Evolutionary conservation across 2,113 vertebrate species (phyloP).

Genomic region (Cynopterus brachyotis): DNA sequence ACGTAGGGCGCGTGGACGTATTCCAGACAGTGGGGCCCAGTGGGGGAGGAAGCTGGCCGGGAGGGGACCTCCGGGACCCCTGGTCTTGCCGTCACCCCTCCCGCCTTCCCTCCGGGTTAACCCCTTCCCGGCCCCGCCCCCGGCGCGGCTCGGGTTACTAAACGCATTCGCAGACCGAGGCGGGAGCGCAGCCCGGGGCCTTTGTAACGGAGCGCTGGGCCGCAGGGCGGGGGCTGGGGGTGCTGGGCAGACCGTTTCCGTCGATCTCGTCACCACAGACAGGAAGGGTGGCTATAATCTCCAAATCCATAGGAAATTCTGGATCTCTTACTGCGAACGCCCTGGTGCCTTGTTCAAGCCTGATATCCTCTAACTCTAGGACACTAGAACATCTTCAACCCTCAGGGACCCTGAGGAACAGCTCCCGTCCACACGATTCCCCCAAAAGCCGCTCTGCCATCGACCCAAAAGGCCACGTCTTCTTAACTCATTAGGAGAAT

Average conservation of each 20-base stretch:
- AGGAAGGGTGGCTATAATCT: not conserved
- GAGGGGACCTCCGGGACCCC: not conserved
- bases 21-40: not conserved
- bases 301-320: not conserved
- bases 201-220: slow-evolving; percentile 68
- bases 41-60: not conserved
- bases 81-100: slow-evolving; percentile 37
- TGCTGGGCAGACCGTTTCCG: slow-evolving; percentile 11
- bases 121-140: slow-evolving; percentile 77
- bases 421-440: not conserved
- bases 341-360: slow-evolving; percentile 13
- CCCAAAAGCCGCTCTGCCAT: not conserved
- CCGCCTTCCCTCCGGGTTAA: slow-evolving; percentile 58
- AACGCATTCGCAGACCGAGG: slow-evolving; percentile 72
- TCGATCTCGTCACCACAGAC: not conserved
- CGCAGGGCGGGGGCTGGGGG: not conserved
- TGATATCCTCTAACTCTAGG: not conserved
- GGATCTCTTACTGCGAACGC: not conserved
- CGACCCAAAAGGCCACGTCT: not conserved
- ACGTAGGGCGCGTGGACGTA: no score
- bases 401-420: not conserved
- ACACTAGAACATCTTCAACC: not conserved
- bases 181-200: slow-evolving; percentile 62
- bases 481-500: not conserved
- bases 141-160: slow-evolving; percentile 75